Conservation (phyloP, 1,140 invertebrate genomes). For the Gonatopus flavifemur region DNA sequence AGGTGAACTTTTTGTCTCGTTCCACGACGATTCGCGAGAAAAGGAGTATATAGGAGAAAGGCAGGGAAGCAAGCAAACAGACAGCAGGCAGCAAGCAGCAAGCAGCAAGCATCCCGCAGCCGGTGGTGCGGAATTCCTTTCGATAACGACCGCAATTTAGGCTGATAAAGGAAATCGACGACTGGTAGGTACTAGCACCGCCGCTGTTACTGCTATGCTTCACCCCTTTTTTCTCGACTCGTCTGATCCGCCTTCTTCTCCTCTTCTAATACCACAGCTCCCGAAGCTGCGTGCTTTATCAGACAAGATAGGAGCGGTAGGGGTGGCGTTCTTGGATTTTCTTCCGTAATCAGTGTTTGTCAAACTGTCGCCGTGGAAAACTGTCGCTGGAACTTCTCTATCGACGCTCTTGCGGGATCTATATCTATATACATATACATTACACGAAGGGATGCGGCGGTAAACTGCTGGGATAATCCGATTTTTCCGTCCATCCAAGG, state of each 20-base stretch:
- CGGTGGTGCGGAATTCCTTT: conserved; percentile 23
- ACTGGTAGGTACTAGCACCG: too few species aligned
- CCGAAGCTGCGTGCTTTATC: too few species aligned
- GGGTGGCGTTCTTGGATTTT: conserved; percentile 5
- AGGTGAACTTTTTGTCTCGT: too few species aligned
- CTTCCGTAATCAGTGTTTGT: conserved; percentile 43
- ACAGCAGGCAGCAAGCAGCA: too few species aligned
- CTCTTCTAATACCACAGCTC: too few species aligned
- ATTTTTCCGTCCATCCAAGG: not conserved
- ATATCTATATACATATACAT: too few species aligned
- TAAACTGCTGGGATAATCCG: conserved; percentile 1
- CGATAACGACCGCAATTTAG: conserved; percentile 45
- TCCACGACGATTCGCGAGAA: too few species aligned
- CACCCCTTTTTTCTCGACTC: conserved; percentile 10
- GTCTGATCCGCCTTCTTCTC: not conserved
- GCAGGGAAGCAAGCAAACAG: too few species aligned
- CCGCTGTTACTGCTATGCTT: conserved; percentile 26
- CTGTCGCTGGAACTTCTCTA: not conserved
- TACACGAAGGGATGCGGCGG: not conserved
- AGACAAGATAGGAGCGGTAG: too few species aligned
- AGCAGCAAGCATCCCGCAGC: too few species aligned
- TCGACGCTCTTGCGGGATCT: conserved; percentile 3
- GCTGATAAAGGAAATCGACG: conserved; percentile 45
- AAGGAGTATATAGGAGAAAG: too few species aligned
- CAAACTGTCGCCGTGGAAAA: conserved; percentile 27